These are phyloP conservation scores for Vespertilio murinus DNA, from an alignment of 2,797 vertebrate species.

Conservation along the genomic window DNA sequence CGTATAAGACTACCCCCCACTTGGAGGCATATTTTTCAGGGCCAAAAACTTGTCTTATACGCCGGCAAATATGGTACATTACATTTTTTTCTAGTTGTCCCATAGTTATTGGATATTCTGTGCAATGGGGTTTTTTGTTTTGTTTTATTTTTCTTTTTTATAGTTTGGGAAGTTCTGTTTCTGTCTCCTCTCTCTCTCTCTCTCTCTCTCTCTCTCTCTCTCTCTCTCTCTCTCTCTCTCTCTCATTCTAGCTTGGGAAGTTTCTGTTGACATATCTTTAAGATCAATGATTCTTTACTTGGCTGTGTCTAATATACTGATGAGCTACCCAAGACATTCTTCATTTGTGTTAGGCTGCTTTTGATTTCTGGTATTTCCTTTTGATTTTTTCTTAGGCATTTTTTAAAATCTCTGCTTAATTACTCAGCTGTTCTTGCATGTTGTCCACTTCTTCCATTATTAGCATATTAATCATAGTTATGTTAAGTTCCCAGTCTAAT, in stretches of 20 bases:
- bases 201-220: background rate
- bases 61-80: too few species aligned
- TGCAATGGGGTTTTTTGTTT: background rate
- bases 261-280: background rate
- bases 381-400: background rate
- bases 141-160: background rate
- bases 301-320: background rate
- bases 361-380: slow-evolving; percentile 32
- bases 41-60: too few species aligned
- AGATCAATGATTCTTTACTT: background rate
- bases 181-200: background rate
- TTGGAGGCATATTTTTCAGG: too few species aligned
- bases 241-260: background rate
- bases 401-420: background rate
- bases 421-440: background rate
- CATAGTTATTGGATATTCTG: background rate
- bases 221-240: background rate
- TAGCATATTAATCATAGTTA: background rate
- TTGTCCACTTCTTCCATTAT: background rate
- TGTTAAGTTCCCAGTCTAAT: background rate
- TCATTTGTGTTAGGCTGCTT: background rate
- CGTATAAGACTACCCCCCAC: too few species aligned
- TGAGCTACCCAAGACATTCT: background rate
- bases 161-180: background rate
- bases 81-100: background rate